Base-by-base conservation (phyloP, 2,888 invertebrate species). In the Thecocarcelia acutangulata region DNA sequence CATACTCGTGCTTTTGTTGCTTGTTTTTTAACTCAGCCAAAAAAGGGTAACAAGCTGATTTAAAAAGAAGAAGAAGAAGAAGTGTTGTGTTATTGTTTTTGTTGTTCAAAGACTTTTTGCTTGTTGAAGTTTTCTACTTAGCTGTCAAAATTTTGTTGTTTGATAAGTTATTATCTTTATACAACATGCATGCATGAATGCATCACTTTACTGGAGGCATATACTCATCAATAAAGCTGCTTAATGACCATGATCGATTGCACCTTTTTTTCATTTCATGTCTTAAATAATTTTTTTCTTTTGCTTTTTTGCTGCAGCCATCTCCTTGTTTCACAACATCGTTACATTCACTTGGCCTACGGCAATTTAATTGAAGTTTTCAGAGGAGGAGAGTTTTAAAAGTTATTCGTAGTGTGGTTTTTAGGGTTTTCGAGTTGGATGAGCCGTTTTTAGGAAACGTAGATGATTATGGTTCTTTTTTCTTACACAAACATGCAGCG, bases 81-180 rank as follows among this genome's bases (percentile, higher is more conserved):
- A 70, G 52, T 52, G 64, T 48, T 74, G 28, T 69, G 63, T 33
- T 80, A 46, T 48, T 66, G 72, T 48, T 50, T 69, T 24, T 68
- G 63, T 66, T 80, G 42, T 61, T 28, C 21, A 13, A 52, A 66
- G 52, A 52, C 42, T 21, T 66, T 19, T 58, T 61, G 5, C 61
- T 58, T 56, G 83, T 68, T 72, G 48, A 61, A 66, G 80, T 83
- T 83, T 66, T 83, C 68, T 63, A 80, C 79, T 78, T 72, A 87
- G 87, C 89, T 89, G 88, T 89, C 88, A 88, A 88, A 88, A 88
- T 87, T 88, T 87, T 88, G 87, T 88, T 88, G 87, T 88, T 86
- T 84, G 83, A 80, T 88, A 88, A 88, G 88, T 88, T 88, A 88
- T 88, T 88, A 88, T 88, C 88, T 84, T 85, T 78, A 82, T 82